A percentile compares a stretch with the other conserved stretches of the same genome.
Conservation (phyloP, 2,113 vertebrate species). For the Psilopogon haemacephalus region DNA sequence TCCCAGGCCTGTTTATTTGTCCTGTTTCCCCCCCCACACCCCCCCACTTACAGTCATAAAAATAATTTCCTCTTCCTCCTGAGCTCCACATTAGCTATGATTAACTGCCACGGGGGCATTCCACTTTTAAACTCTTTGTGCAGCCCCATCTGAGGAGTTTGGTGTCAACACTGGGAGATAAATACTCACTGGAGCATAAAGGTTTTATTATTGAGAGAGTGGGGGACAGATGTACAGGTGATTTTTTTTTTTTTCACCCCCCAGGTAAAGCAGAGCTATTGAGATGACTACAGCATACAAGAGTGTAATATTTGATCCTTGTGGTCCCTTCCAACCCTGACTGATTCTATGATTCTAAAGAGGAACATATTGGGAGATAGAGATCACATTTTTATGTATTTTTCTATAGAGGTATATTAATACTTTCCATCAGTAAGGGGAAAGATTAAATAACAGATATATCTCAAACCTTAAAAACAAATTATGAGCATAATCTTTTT, state of each 20-base stretch:
- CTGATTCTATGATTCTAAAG: too few species aligned
- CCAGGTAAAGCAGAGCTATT: not conserved
- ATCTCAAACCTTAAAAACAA: not conserved
- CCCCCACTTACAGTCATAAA: constrained; percentile 22
- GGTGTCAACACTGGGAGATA: not conserved
- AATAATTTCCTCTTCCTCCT: constrained; percentile 26
- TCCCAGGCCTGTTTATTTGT: constrained; percentile 1
- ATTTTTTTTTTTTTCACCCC: not conserved
- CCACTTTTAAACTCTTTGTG: not conserved
- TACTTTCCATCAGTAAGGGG: not conserved
- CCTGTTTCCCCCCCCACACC: too few species aligned
- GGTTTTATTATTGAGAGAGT: not conserved
- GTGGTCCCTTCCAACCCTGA: too few species aligned
- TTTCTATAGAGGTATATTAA: not conserved
- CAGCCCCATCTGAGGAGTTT: not conserved
- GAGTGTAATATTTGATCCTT: not conserved
- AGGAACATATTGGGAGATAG: not conserved
- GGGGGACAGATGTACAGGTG: not conserved
- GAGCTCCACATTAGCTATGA: not conserved
- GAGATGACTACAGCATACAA: not conserved
- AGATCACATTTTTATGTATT: not conserved
- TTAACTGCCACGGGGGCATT: not conserved
- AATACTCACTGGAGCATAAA: not conserved
- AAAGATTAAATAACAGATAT: not conserved
- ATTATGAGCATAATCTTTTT: rapidly evolving